Evolutionary conservation across 2,113 vertebrate species (phyloP).

Genomic region (Misgurnus anguillicaudatus): DNA sequence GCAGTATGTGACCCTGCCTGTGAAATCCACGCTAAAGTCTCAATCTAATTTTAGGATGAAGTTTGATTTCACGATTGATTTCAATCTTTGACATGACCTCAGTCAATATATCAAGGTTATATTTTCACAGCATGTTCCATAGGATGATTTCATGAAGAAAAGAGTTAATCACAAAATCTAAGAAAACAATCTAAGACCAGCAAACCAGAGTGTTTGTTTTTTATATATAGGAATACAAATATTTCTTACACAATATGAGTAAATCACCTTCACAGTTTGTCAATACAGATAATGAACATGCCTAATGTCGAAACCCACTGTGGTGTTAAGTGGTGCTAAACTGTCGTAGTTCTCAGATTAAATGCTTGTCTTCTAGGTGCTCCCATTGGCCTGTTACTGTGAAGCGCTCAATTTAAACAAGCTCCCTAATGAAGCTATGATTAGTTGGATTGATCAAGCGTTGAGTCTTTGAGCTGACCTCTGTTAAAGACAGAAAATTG

Average conservation of each 20-base stretch:
- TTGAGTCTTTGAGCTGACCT: neutral
- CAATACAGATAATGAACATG: neutral
- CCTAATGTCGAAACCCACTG: neutral
- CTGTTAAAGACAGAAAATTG: neutral
- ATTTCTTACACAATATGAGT: constrained; percentile 12
- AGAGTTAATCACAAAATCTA: too few relatives aligned
- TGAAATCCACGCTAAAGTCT: too few relatives aligned
- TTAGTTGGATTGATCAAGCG: constrained; percentile 26
- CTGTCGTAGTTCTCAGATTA: neutral
- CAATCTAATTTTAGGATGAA: too few relatives aligned
- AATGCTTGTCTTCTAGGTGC: constrained; percentile 8
- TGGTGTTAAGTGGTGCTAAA: neutral
- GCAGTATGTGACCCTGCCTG: too few relatives aligned
- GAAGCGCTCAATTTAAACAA: constrained; percentile 19
- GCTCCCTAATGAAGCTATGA: constrained; percentile 34
- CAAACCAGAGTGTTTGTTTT: neutral
- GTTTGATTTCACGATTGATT: too few relatives aligned
- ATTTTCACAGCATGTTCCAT: too few relatives aligned
- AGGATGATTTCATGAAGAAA: too few relatives aligned
- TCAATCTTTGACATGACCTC: too few relatives aligned
- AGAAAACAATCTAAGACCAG: too few relatives aligned
- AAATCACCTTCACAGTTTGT: neutral
- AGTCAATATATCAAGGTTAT: too few relatives aligned
- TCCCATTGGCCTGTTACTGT: constrained; percentile 16
- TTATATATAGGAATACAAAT: too few relatives aligned